Conservation (phyloP, 2,888 invertebrate species). For the Pinctada fucata region DNA sequence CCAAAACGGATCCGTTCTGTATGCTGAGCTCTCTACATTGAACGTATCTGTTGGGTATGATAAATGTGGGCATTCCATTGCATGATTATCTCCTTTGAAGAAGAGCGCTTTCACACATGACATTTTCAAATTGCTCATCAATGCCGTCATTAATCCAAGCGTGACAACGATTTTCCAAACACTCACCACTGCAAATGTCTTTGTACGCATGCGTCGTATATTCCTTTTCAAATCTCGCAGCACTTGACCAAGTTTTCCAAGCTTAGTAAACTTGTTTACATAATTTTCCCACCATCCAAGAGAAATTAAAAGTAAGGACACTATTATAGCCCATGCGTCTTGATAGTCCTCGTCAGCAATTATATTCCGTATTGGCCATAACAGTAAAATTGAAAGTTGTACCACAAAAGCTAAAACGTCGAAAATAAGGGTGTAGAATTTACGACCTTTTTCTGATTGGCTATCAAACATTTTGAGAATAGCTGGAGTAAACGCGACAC, state of each 20-base stretch:
- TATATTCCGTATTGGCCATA: slow-evolving; percentile 59
- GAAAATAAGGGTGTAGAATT: slow-evolving; percentile 46
- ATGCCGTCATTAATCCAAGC: slow-evolving; percentile 84
- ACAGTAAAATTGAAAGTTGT: slow-evolving; percentile 59
- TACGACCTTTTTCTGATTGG: slow-evolving; percentile 51
- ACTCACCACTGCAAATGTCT: slow-evolving; percentile 92
- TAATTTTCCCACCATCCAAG: slow-evolving; percentile 99
- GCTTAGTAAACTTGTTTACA: slow-evolving; percentile 88
- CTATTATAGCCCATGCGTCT: slow-evolving; percentile 86
- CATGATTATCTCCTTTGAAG: slow-evolving; percentile 51
- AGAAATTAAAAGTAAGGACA: slow-evolving; percentile 90
- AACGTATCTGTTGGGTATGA: slow-evolving; percentile 44
- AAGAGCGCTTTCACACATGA: slow-evolving; percentile 60
- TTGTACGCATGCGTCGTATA: slow-evolving; percentile 88
- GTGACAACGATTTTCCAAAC: slow-evolving; percentile 93
- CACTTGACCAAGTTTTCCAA: slow-evolving; percentile 79
- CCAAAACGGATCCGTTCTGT: slow-evolving; percentile 60
- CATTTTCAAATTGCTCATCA: slow-evolving; percentile 56
- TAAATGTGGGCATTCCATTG: slow-evolving; percentile 59
- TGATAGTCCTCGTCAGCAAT: slow-evolving; percentile 42
- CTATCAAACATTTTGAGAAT: slow-evolving; percentile 62
- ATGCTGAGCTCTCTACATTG: slow-evolving; percentile 48
- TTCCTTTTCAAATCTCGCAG: slow-evolving; percentile 83
- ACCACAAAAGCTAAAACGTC: slow-evolving; percentile 56
- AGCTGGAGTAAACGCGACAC: slow-evolving; percentile 93